Conservation (phyloP, 35 echinoderm and acorn worm genomes). For the Ophioderma brevispina region DNA sequence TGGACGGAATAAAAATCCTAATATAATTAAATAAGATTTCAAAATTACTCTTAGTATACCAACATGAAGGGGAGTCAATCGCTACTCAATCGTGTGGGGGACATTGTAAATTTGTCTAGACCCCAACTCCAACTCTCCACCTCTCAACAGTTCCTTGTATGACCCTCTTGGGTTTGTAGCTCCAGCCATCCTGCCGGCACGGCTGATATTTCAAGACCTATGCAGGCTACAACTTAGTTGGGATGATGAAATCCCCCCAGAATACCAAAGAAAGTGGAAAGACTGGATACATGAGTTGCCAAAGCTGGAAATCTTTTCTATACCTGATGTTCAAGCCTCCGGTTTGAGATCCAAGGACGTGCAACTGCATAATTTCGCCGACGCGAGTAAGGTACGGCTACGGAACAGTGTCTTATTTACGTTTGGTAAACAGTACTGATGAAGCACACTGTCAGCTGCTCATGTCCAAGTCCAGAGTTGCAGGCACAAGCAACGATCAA, state of each 20-base stretch:
- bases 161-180: constrained; percentile 60
- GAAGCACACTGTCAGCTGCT: constrained; percentile 17
- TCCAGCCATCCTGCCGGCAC: constrained; percentile 58
- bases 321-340: constrained; percentile 54
- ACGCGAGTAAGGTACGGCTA: constrained; percentile 55
- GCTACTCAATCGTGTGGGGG: too few species aligned
- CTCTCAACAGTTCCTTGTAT: constrained; percentile 43
- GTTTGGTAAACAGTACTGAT: constrained; percentile 40
- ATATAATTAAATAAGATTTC: too few species aligned
- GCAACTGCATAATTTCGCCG: constrained; percentile 70
- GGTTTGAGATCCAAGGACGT: constrained; percentile 11
- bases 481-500: too few species aligned
- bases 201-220: constrained; percentile 61
- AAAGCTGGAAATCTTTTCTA: constrained; percentile 23
- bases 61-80: too few species aligned
- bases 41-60: too few species aligned
- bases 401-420: constrained; percentile 52
- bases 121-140: too few species aligned
- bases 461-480: constrained; percentile 12
- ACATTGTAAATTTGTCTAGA: too few species aligned
- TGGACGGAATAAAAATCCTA: too few species aligned
- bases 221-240: constrained; percentile 46
- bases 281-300: constrained; percentile 43
- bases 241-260: constrained; percentile 48
- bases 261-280: constrained; percentile 51